Conservation (phyloP, 2,888 invertebrate species). For the Alloscopus bannaensis region DNA sequence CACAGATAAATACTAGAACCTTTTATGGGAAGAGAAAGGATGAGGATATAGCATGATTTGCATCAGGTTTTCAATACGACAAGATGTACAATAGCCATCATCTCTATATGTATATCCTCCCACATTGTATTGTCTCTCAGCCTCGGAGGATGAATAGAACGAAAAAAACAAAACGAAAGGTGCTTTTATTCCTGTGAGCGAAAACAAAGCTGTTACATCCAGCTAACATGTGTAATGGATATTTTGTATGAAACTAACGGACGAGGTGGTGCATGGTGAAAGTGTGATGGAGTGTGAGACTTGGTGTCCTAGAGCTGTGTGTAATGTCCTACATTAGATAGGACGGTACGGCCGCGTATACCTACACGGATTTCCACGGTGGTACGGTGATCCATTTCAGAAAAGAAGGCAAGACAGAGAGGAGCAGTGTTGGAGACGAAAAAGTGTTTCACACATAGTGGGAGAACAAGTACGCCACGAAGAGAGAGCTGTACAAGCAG, state of each 20-base stretch:
- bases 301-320: constrained; percentile 23
- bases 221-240: background rate
- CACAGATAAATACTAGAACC: too few species aligned
- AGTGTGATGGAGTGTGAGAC: constrained; percentile 58
- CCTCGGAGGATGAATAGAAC: background rate
- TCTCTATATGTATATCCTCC: background rate
- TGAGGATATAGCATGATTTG: background rate
- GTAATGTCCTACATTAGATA: constrained; percentile 47
- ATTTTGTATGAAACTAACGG: constrained; percentile 20
- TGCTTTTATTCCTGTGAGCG: background rate
- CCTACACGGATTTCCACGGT: background rate
- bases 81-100: too few species aligned
- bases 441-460: constrained; percentile 30
- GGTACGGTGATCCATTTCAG: constrained; percentile 47
- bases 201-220: background rate
- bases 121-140: background rate
- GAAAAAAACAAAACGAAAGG: constrained; percentile 1
- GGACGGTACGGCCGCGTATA: constrained; percentile 1
- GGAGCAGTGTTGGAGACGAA: too few species aligned
- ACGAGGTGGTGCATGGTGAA: constrained; percentile 43
- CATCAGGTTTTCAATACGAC: background rate
- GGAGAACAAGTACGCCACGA: constrained; percentile 15
- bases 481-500: constrained; percentile 59
- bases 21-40: too few species aligned
- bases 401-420: too few species aligned